Conservation (phyloP, 30 jellyfish, hydroid and myxozoan genomes). For the Kudoa iwatai region DNA sequence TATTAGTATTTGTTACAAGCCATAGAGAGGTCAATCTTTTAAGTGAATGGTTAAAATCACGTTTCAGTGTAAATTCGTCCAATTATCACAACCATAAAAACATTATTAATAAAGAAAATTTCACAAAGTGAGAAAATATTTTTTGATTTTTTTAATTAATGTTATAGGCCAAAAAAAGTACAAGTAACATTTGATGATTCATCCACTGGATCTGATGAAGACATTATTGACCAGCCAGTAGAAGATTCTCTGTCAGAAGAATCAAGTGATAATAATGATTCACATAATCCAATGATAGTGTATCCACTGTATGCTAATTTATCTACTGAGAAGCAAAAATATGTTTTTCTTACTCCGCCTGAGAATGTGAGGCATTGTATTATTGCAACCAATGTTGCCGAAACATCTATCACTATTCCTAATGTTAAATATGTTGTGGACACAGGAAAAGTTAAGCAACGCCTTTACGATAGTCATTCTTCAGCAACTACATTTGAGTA, state of each 20-base stretch:
- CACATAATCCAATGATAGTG: constrained; percentile 17
- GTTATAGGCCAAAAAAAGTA: too few species aligned
- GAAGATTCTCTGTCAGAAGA: constrained; percentile 3
- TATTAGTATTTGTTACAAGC: constrained; percentile 48
- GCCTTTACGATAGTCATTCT: too few species aligned
- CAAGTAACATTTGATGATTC: too few species aligned
- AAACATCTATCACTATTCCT: constrained; percentile 71
- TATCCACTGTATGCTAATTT: constrained; percentile 37
- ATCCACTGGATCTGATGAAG: constrained; percentile 2
- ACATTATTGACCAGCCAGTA: constrained; percentile 2
- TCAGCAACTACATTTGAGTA: too few species aligned
- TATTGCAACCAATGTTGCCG: constrained; percentile 70
- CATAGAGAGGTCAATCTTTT: constrained; percentile 40
- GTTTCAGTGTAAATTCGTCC: too few species aligned
- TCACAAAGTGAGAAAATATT: too few species aligned
- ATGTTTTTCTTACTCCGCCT: constrained; percentile 6
- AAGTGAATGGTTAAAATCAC: constrained; percentile 5
- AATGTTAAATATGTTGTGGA: constrained; percentile 60
- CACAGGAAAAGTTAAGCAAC: constrained; percentile 54
- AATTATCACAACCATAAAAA: too few species aligned
- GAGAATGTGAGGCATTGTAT: constrained; percentile 49
- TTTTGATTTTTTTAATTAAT: too few species aligned
- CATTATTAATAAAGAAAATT: too few species aligned
- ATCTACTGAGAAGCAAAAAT: constrained; percentile 32
- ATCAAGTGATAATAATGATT: too few species aligned